These are phyloP conservation scores for Therioaphis trifolii DNA, from an alignment of 2,888 invertebrate genomes.

Conservation along the genomic window DNA sequence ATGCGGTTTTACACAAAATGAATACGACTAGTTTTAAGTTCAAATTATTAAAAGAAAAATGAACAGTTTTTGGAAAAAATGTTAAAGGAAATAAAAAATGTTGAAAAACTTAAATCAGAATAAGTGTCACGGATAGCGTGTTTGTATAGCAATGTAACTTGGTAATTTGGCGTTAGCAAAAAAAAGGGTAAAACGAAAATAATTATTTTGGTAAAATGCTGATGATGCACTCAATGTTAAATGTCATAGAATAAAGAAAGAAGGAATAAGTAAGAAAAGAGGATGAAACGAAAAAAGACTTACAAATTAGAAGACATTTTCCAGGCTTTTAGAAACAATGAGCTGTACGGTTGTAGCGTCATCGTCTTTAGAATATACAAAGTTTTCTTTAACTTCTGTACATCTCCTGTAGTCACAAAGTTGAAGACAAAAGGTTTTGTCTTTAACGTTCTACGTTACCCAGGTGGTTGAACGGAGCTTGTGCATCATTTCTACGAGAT, in stretches of 20 bases:
- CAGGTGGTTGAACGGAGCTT: conserved; percentile 35
- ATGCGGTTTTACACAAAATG: no score
- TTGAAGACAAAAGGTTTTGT: conserved; percentile 54
- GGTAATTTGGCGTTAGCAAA: conserved; percentile 1
- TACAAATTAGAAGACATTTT: conserved; percentile 52
- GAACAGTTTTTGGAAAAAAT: no score
- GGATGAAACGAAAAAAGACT: background rate
- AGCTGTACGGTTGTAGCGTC: conserved; percentile 17
- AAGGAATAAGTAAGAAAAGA: background rate
- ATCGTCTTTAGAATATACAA: conserved; percentile 45
- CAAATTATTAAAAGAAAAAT: no score
- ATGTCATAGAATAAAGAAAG: background rate
- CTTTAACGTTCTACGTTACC: conserved; percentile 32
- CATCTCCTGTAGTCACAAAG: conserved; percentile 39
- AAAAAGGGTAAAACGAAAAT: conserved; percentile 27
- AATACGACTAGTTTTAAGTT: no score
- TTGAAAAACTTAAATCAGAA: conserved; percentile 10
- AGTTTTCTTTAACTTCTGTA: conserved; percentile 50
- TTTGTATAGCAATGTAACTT: background rate
- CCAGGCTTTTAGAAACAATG: conserved; percentile 49
- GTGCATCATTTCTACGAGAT: conserved; percentile 48
- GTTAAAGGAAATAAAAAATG: conserved; percentile 7
- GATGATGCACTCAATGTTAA: conserved; percentile 39
- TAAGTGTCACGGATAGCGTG: background rate
- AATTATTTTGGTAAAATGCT: conserved; percentile 44